phyloP scores from a whole-genome alignment of 2,888 invertebrate genomes.

The Leptopilina syphax region DNA sequence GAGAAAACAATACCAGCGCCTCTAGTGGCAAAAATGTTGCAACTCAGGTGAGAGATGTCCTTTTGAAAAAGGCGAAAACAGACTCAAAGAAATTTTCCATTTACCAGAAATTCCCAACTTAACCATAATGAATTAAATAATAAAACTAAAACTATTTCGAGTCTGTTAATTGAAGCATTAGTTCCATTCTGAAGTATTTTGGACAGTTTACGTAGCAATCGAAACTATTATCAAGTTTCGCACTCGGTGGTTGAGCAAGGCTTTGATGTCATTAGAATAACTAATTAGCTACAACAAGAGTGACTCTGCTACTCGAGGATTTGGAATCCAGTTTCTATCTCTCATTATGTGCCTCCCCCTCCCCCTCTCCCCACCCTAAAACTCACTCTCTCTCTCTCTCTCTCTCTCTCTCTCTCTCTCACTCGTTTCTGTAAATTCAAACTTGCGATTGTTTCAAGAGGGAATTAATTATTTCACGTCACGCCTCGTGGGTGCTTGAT shows the following conservation, averaged over 20 bases:
- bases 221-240: slow-evolving; percentile 49
- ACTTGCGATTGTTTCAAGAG: slow-evolving; percentile 48
- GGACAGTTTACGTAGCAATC: slow-evolving; percentile 5
- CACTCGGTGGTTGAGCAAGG: slow-evolving; percentile 51
- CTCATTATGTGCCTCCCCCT: slow-evolving; percentile 52
- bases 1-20: no score
- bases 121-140: no score
- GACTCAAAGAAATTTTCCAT: no score
- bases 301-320: slow-evolving; percentile 56
- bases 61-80: no score
- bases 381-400: slow-evolving; percentile 52
- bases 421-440: slow-evolving; percentile 52
- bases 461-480: slow-evolving; percentile 67
- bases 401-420: slow-evolving; percentile 56
- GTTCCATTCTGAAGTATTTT: neutral
- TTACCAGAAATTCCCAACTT: no score
- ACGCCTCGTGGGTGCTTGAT: slow-evolving; percentile 59
- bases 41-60: no score
- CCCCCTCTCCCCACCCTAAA: slow-evolving; percentile 23
- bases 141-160: neutral
- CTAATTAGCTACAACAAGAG: slow-evolving; percentile 66
- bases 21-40: no score
- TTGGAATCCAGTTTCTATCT: slow-evolving; percentile 58
- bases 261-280: slow-evolving; percentile 68
- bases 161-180: neutral